Evolutionary conservation across 2,113 vertebrate species (phyloP).

Genomic region (Tupaia chinensis): DNA sequence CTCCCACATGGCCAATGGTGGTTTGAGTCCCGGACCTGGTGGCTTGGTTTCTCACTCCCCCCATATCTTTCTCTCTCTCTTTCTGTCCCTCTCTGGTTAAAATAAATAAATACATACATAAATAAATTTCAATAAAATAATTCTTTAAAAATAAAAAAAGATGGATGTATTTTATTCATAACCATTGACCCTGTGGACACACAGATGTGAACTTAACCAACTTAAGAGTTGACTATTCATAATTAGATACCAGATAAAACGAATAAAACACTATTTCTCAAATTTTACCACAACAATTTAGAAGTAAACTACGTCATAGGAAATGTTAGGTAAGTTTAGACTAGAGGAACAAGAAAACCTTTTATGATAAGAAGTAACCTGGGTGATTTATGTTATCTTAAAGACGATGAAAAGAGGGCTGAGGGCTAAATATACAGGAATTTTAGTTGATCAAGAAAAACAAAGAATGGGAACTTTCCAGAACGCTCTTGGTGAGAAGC

Average conservation of each 20-base stretch:
- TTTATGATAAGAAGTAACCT: not conserved
- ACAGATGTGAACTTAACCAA: not conserved
- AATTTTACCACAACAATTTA: constrained; percentile 20
- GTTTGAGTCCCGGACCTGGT: no score
- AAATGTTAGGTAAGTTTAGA: not conserved
- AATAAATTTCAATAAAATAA: no score
- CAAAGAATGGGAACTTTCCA: not conserved
- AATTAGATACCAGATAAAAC: constrained; percentile 6
- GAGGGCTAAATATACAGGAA: not conserved
- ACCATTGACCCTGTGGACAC: not conserved
- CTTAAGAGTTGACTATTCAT: constrained; percentile 32
- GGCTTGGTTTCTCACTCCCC: no score
- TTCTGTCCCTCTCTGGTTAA: no score
- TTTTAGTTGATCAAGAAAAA: constrained; percentile 37
- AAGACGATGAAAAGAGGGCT: not conserved
- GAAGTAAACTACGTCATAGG: not conserved
- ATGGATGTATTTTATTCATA: not conserved
- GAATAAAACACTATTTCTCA: not conserved
- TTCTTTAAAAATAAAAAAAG: not conserved
- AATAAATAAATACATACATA: no score
- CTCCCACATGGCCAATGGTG: no score
- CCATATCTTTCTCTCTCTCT: no score
- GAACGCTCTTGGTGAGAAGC: no score
- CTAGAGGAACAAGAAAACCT: not conserved
- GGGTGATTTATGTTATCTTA: not conserved